These are phyloP conservation scores for Muricea muricata DNA, from an alignment of 92 coral and sea anemone species.

Conservation along the genomic window DNA sequence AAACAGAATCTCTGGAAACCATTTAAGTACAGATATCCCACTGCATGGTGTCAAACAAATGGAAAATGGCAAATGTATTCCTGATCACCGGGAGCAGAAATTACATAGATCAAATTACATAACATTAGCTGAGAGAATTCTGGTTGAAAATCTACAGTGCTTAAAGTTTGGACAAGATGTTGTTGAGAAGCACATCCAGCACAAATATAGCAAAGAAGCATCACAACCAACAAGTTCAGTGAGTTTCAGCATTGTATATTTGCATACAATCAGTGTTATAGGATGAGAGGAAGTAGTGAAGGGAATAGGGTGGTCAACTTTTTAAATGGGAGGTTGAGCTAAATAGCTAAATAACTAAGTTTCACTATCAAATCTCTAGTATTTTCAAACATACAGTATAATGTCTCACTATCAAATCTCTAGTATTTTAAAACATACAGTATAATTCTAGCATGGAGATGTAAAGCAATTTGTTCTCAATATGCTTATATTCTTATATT, in stretches of 20 bases:
- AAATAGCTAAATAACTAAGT: too few relatives aligned
- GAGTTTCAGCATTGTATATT: not conserved
- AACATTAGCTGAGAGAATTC: constrained; percentile 52
- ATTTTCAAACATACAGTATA: too few relatives aligned
- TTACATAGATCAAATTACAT: constrained; percentile 64
- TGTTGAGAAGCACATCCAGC: constrained; percentile 39
- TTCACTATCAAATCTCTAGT: too few relatives aligned
- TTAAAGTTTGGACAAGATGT: constrained; percentile 41
- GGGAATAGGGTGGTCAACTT: not conserved
- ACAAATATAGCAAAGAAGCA: constrained; percentile 39
- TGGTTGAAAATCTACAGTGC: constrained; percentile 52
- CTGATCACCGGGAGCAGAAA: constrained; percentile 46
- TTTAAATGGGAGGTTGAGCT: not conserved
- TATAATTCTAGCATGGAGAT: too few relatives aligned
- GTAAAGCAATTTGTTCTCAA: too few relatives aligned
- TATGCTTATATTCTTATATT: too few relatives aligned
- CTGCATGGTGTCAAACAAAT: constrained; percentile 59
- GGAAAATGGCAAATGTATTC: constrained; percentile 75
- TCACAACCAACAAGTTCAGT: constrained; percentile 1
- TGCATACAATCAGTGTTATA: not conserved
- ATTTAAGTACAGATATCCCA: constrained; percentile 51
- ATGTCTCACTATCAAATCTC: too few relatives aligned
- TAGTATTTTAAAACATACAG: too few relatives aligned
- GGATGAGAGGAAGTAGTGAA: too few relatives aligned
- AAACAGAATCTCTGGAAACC: constrained; percentile 69